Base-by-base conservation (phyloP, 2,888 invertebrate genomes). In the Himalopsyche tibetana region DNA sequence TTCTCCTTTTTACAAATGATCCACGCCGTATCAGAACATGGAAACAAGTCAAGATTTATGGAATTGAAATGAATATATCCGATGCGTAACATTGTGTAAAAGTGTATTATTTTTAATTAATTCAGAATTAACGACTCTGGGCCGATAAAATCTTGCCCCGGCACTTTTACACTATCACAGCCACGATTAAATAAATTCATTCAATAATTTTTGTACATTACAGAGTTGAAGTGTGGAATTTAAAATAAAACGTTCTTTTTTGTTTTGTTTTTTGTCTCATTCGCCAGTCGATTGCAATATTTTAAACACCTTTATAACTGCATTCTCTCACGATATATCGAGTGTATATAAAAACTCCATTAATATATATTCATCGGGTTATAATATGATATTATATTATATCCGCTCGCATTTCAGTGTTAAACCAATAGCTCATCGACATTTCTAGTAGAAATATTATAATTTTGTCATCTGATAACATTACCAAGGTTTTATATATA, bases 171-270 rank as follows among this genome's bases (percentile, higher is more conserved):
- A 63, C 4, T 63, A 63, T 63, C 19, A 9, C 3, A 63, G 19
- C 4, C 12, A 15, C 63, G 63, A 19, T 28, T 15, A 11, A 19
- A 19, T 63, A 5, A 63, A 63, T 63, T 63, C n/a, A 19, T 63
- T n/a, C 28, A 19, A 19, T 63, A 63, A 63, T 63, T 19, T 63
- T 19, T 63, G 6, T 63, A 12, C 19, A 63, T 63, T 63, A 28
- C 63, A 63, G 28, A 63, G 63, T 19, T 63, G 63, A 63, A 63
- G 63, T 19, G 19, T 63, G 19, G 63, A 63, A 63, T 63, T 63
- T 63, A 2, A 19, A 63, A 5, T 63, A 19, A 63, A 19, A 19
- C 28, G 28, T 19, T 51, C 4, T 51, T 51, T 51, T 15, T 15
- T 51, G 1, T 63, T 9, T 63, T 63, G 19, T 63, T 63, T 63